Percentiles rank a stretch among this genome's conserved stretches.
phyloP scores from a whole-genome alignment of 1,140 invertebrate genomes.

The Drosophila suzukii region DNA sequence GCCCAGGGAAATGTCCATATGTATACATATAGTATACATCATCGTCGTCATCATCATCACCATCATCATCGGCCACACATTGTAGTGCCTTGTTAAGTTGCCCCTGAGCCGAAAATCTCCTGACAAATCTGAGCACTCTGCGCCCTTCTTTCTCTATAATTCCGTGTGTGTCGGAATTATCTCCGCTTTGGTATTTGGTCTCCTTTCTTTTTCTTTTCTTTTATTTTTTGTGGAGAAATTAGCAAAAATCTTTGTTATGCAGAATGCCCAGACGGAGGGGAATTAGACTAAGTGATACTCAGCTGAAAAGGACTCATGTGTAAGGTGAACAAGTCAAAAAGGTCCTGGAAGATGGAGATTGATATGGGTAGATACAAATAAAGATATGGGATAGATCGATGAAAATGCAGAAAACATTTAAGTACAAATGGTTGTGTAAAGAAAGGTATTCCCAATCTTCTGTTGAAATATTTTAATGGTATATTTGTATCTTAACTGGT shows the following conservation, averaged over 20 bases:
- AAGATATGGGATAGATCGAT: neutral
- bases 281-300: slow-evolving; percentile 19
- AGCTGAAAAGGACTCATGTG: slow-evolving; percentile 4
- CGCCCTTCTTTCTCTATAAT: slow-evolving; percentile 42
- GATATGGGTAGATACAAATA: neutral
- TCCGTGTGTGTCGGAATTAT: slow-evolving; percentile 40
- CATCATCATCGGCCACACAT: slow-evolving; percentile 40
- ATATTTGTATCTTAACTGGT: too few species aligned
- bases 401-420: neutral
- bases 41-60: neutral
- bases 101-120: slow-evolving; percentile 42
- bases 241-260: slow-evolving; percentile 40
- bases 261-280: slow-evolving; percentile 20
- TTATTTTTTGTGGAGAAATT: slow-evolving; percentile 18
- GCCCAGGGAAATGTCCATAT: slow-evolving; percentile 15
- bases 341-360: neutral
- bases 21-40: neutral
- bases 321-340: slow-evolving; percentile 21
- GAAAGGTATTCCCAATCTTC: too few species aligned
- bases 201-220: slow-evolving; percentile 7
- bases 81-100: slow-evolving; percentile 48
- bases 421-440: too few species aligned
- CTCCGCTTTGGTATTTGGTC: slow-evolving; percentile 32
- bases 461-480: too few species aligned
- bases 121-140: slow-evolving; percentile 33